Evolutionary conservation across 2,888 invertebrate genomes (phyloP), one percentile per base, ranked within the genome.

Genomic region (Hypolimnas misippus): DNA sequence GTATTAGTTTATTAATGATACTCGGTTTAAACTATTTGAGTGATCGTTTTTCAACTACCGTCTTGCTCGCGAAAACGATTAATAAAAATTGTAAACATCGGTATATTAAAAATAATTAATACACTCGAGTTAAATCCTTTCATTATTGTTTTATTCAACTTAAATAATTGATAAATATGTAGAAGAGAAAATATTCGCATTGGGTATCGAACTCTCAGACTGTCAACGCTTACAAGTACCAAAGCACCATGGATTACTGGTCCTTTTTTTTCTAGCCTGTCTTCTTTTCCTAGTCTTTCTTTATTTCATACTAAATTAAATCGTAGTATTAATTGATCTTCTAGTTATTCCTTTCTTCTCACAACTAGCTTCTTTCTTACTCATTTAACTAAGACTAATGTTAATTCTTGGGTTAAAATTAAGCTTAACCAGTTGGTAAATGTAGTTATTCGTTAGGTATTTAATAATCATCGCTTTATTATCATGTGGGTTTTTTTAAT

Each of bases 401-500:
- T 29, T 14, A 49, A 14, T 29, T 49, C 8, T 25, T 44, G 19
- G 44, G 21, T 12, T 21, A 12, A 38, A 17, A 40, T 42, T 65
- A 55, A 38, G 52, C 56, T 59, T 60, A 57, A n/a, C 38, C 21
- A 62, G 29, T 25, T 46, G 12, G 59, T 52, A 29, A 51, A 50
- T 58, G 61, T 69, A 63, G 67, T 63, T 77, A 72, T 73, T 77
- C 73, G 67, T 71, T 77, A 69, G 69, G 76, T 8, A 12, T 19
- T 75, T 70, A 68, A 70, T 10, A 76, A 72, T 75, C 83, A 84
- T 85, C 78, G 89, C 87, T 88, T 52, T 87, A 71, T 76, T 81
- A 85, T 88, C 91, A 90, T 91, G 91, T 91, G 91, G 91, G 91
- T 90, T 90, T 91, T 90, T 90, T 90, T 90, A 90, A 91, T 91